Percentiles rank a stretch among this genome's conserved stretches.
Evolutionary conservation across 2,888 invertebrate species (phyloP).

Genomic region (Perithous albicinctus): DNA sequence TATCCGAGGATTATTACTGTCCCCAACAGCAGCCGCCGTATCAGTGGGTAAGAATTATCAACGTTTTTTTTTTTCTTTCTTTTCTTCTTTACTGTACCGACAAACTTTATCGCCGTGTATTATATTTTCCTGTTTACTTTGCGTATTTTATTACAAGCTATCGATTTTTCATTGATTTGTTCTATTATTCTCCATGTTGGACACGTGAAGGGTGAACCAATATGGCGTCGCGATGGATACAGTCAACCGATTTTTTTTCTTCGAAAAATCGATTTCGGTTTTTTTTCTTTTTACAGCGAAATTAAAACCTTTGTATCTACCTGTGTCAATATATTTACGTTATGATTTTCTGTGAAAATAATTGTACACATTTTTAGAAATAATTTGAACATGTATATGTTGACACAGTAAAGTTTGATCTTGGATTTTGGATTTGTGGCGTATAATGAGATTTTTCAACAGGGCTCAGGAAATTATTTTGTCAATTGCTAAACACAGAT

Average conservation of each 20-base stretch:
- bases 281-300: not conserved
- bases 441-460: too few species aligned
- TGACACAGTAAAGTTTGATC: too few species aligned
- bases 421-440: too few species aligned
- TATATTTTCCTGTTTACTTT: not conserved
- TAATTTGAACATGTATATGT: not conserved
- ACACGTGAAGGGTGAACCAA: slow-evolving; percentile 35
- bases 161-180: slow-evolving; percentile 15
- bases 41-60: slow-evolving; percentile 79
- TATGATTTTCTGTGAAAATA: not conserved
- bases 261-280: not conserved
- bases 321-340: not conserved
- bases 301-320: not conserved
- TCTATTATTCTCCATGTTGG: slow-evolving; percentile 1
- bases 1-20: slow-evolving; percentile 78
- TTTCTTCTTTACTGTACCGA: not conserved
- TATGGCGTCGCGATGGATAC: slow-evolving; percentile 54
- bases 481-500: too few species aligned
- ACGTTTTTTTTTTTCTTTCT: not conserved
- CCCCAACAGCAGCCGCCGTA: slow-evolving; percentile 76
- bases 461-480: too few species aligned
- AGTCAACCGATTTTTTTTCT: slow-evolving; percentile 20
- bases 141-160: not conserved
- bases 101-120: not conserved
- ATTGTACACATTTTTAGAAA: not conserved